Percentiles rank a stretch among this genome's conserved stretches.
These are phyloP conservation scores for Leptodactylus fuscus DNA, from an alignment of 2,113 vertebrate species.

Conservation along the genomic window DNA sequence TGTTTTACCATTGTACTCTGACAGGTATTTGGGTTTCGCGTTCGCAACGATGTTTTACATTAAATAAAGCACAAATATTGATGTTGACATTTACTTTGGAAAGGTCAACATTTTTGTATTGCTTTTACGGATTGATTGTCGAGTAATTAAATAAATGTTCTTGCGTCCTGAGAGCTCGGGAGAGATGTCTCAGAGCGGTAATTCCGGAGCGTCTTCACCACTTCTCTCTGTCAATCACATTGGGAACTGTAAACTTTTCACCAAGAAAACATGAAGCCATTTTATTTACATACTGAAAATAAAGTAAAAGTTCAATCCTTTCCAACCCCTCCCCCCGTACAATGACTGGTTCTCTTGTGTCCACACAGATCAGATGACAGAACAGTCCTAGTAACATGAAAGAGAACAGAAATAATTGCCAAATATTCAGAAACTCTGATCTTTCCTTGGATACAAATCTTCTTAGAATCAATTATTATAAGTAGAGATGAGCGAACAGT, in stretches of 20 bases:
- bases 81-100: conserved; percentile 47
- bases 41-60: conserved; percentile 17
- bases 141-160: conserved; percentile 48
- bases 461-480: too few relatives aligned
- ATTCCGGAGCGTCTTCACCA: not conserved
- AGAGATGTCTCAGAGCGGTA: conserved; percentile 19
- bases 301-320: too few relatives aligned
- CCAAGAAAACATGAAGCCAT: not conserved
- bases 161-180: not conserved
- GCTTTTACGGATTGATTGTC: conserved; percentile 35
- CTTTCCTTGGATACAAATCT: too few relatives aligned
- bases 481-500: too few relatives aligned
- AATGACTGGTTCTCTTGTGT: too few relatives aligned
- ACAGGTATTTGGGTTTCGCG: conserved; percentile 13
- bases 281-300: not conserved
- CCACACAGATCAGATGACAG: too few relatives aligned
- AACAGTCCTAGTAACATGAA: too few relatives aligned
- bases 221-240: conserved; percentile 7
- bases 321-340: too few relatives aligned
- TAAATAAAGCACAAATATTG: conserved; percentile 42
- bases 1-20: conserved; percentile 26
- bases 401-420: too few relatives aligned
- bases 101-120: conserved; percentile 46
- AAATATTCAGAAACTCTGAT: too few relatives aligned
- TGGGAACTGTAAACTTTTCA: not conserved